phyloP scores from a whole-genome alignment of 1,140 invertebrate genomes.

The Pemphigus obesinymphae region DNA sequence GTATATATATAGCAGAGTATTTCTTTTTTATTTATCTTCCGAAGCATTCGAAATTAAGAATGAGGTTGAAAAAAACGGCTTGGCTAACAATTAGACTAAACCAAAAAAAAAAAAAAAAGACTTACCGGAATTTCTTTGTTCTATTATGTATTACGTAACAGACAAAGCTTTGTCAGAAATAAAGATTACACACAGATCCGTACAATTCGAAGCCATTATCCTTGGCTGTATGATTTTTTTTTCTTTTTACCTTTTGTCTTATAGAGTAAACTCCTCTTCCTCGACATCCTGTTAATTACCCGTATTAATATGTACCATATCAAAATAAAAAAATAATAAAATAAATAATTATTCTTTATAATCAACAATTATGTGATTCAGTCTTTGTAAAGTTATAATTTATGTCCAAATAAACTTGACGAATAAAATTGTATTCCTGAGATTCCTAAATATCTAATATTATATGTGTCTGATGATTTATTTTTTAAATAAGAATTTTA shows the following conservation, averaged over 20 bases:
- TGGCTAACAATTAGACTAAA: slow-evolving; percentile 13
- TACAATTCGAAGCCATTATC: slow-evolving; percentile 1
- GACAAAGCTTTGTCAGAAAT: slow-evolving; percentile 27
- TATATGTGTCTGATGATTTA: no score
- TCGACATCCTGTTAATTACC: neutral
- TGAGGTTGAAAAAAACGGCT: slow-evolving; percentile 5
- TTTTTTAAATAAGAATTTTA: no score
- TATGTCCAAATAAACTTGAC: no score
- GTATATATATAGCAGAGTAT: neutral
- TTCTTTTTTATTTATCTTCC: neutral
- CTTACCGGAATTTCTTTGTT: slow-evolving; percentile 24
- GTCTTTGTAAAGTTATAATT: no score
- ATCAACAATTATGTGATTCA: no score
- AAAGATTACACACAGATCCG: slow-evolving; percentile 14
- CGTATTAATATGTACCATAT: slow-evolving; percentile 7
- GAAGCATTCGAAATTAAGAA: slow-evolving; percentile 1
- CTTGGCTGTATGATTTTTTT: slow-evolving; percentile 6
- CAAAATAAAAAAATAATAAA: no score
- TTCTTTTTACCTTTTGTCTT: slow-evolving; percentile 9
- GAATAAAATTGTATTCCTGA: no score
- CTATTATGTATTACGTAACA: slow-evolving; percentile 8
- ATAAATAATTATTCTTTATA: no score
- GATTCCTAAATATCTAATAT: no score
- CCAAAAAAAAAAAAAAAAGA: slow-evolving; percentile 4
- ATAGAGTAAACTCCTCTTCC: neutral